A percentile compares a stretch with the other conserved stretches of the same genome.
Conservation (phyloP, 2,888 invertebrate genomes). For the Eristalinus sepulchralis region DNA sequence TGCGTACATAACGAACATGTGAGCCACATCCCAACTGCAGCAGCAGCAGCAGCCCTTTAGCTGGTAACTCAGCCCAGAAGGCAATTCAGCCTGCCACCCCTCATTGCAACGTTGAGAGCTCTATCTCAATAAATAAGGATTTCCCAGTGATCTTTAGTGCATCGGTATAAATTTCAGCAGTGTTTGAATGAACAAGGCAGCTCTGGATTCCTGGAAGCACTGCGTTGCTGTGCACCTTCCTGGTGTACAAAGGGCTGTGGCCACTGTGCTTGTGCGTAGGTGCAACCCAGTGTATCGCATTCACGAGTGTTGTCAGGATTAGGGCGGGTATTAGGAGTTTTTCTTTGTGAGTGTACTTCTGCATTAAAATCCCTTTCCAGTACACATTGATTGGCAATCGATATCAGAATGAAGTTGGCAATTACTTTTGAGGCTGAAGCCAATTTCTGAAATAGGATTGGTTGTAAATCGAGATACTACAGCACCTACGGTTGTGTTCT, state of each 20-base stretch:
- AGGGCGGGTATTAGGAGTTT: conserved; percentile 8
- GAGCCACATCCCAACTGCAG: background rate
- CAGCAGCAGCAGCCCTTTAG: background rate
- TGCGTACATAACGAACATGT: conserved; percentile 45
- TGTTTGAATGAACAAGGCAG: conserved; percentile 4
- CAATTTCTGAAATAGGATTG: background rate
- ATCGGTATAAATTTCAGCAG: conserved; percentile 45
- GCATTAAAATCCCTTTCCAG: background rate
- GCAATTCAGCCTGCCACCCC: background rate
- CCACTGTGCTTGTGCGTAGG: conserved; percentile 10
- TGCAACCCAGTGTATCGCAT: conserved; percentile 6
- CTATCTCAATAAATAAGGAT: conserved; percentile 66
- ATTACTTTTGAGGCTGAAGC: conserved; percentile 11
- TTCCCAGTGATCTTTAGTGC: conserved; percentile 64
- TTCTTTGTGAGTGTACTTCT: conserved; percentile 9
- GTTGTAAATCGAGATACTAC: background rate
- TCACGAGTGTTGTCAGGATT: conserved; percentile 22
- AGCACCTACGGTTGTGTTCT: background rate
- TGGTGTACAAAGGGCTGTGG: background rate
- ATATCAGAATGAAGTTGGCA: conserved; percentile 5
- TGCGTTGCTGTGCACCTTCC: conserved; percentile 3
- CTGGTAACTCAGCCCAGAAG: background rate
- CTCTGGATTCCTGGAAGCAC: conserved; percentile 26
- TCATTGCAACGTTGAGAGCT: conserved; percentile 26
- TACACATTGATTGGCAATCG: conserved; percentile 28